phyloP scores from a whole-genome alignment of 2,888 invertebrate species.

The Lasioglossum lativentre region DNA sequence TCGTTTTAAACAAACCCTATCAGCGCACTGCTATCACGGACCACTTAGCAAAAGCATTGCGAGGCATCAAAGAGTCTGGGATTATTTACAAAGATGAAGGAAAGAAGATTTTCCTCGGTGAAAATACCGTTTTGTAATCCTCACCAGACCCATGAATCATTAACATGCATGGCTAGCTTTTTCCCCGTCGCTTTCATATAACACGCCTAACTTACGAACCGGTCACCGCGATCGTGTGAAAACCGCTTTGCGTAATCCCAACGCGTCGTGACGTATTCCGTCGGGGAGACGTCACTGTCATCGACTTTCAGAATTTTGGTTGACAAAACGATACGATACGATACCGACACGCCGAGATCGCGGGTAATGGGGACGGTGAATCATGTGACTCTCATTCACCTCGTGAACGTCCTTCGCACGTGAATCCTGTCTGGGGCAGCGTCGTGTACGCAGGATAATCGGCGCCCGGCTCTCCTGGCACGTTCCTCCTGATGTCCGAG shows the following conservation, averaged over 20 bases:
- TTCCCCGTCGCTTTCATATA: background rate
- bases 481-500: constrained; percentile 87
- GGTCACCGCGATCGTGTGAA: background rate
- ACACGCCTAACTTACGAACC: constrained; percentile 10
- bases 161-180: background rate
- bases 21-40: background rate
- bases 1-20: background rate
- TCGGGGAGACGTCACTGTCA: background rate
- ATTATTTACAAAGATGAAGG: background rate
- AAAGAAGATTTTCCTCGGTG: background rate
- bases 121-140: background rate
- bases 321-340: background rate
- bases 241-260: background rate
- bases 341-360: background rate
- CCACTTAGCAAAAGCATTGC: too few species aligned
- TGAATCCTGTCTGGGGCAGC: constrained; percentile 88
- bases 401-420: constrained; percentile 87
- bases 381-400: constrained; percentile 83
- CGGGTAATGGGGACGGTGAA: constrained; percentile 21
- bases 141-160: background rate
- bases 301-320: background rate
- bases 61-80: too few species aligned
- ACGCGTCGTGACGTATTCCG: background rate
- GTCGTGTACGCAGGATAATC: constrained; percentile 88
- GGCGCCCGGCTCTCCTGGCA: constrained; percentile 88